These are phyloP conservation scores for Drosophila dives DNA, from an alignment of 2,888 invertebrate species.

Conservation along the genomic window DNA sequence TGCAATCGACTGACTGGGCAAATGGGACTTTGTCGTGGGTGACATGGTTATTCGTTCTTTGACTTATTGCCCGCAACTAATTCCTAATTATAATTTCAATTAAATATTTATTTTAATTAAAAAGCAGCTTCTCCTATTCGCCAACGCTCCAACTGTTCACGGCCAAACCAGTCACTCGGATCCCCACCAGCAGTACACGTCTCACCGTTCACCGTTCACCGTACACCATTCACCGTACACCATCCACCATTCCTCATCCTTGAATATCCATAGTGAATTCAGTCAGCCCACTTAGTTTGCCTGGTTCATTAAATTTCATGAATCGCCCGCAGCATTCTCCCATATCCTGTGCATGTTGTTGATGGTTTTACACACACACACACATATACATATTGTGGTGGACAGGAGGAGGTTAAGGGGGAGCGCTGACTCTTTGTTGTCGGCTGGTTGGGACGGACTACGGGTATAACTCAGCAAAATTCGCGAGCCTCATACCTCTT, in stretches of 20 bases:
- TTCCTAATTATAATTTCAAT: conserved; percentile 73
- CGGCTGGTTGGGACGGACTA: conserved; percentile 47
- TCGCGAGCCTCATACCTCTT: conserved; percentile 30
- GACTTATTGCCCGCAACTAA: conserved; percentile 71
- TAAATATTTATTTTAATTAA: conserved; percentile 81
- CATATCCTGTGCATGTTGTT: conserved; percentile 74
- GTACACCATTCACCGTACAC: not conserved
- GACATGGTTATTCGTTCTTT: conserved; percentile 5
- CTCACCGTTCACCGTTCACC: not conserved
- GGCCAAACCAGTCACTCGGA: conserved; percentile 38
- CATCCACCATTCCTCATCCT: not conserved
- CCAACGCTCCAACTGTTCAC: conserved; percentile 32
- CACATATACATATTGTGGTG: conserved; percentile 11
- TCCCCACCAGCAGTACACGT: conserved; percentile 15
- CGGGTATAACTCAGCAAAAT: conserved; percentile 61
- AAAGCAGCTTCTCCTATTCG: conserved; percentile 68
- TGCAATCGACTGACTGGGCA: conserved; percentile 27
- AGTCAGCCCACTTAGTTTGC: conserved; percentile 48
- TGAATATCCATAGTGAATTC: conserved; percentile 1
- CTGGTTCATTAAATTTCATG: conserved; percentile 80
- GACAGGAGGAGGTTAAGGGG: not conserved
- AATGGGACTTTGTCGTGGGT: conserved; percentile 18
- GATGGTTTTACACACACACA: conserved; percentile 66
- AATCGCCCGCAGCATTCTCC: conserved; percentile 74
- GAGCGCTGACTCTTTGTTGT: conserved; percentile 55